These are phyloP conservation scores for Auanema freiburgensis DNA, from an alignment of 2,888 invertebrate genomes.

Conservation along the genomic window DNA sequence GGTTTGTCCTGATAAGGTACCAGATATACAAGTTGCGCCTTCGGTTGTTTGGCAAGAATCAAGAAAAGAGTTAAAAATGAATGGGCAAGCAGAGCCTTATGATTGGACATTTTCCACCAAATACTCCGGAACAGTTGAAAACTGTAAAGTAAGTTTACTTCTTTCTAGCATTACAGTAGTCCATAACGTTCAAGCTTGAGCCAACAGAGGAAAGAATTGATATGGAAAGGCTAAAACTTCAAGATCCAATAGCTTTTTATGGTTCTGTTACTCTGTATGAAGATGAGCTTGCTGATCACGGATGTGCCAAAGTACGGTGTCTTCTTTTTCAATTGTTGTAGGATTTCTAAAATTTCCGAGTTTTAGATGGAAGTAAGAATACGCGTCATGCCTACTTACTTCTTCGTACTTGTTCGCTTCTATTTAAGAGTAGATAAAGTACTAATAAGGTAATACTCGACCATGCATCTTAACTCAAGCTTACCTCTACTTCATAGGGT, in stretches of 20 bases:
- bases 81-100: slow-evolving; percentile 45
- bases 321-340: no score
- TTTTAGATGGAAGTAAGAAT: slow-evolving; percentile 77
- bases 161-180: no score
- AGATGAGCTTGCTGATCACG: slow-evolving; percentile 97
- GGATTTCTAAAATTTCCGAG: no score
- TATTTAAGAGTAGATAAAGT: slow-evolving; percentile 93
- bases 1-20: slow-evolving; percentile 70
- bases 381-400: slow-evolving; percentile 91
- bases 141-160: slow-evolving; percentile 21
- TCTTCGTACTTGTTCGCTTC: slow-evolving; percentile 85
- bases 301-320: slow-evolving; percentile 76
- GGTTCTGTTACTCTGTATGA: slow-evolving; percentile 85
- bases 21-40: slow-evolving; percentile 57
- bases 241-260: slow-evolving; percentile 89
- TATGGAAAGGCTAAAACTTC: slow-evolving; percentile 81
- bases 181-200: slow-evolving; percentile 10
- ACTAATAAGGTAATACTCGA: slow-evolving; percentile 69
- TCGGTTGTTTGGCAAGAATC: slow-evolving; percentile 57
- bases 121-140: slow-evolving; percentile 76
- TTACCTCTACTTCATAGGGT: slow-evolving; percentile 23
- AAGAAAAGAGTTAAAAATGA: slow-evolving; percentile 24
- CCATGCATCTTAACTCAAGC: neutral
- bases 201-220: slow-evolving; percentile 74
- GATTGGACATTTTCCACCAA: slow-evolving; percentile 97